Evolutionary conservation across 64 coral and sea anemone species (phyloP).

Genomic region (Pocillopora verrucosa): DNA sequence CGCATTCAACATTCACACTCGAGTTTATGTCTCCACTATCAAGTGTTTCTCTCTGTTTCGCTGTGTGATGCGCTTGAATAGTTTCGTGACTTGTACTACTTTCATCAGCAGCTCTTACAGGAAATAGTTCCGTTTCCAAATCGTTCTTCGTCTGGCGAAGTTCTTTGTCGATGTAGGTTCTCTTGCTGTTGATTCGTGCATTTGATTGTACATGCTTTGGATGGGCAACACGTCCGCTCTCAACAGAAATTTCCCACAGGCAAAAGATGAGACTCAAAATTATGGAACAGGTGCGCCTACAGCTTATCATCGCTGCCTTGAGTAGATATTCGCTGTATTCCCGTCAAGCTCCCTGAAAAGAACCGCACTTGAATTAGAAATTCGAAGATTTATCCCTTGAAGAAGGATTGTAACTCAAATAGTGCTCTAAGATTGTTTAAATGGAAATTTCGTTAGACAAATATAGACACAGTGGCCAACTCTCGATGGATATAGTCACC

Average conservation of each 20-base stretch:
- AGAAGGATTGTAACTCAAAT: not conserved
- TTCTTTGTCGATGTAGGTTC: not conserved
- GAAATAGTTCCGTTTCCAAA: not conserved
- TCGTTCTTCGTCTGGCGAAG: not conserved
- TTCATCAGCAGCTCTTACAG: not conserved
- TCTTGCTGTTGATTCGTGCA: not conserved
- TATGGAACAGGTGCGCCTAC: not conserved
- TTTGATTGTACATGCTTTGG: not conserved
- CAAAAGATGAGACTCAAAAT: not conserved
- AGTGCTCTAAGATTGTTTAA: not conserved
- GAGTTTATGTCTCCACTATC: constrained; percentile 7
- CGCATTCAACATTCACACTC: not conserved
- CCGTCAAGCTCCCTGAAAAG: not conserved
- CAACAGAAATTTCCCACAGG: not conserved
- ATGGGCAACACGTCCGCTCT: not conserved
- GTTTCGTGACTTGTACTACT: not conserved
- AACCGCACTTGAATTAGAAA: not conserved
- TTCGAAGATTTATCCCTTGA: not conserved
- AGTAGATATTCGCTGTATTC: not conserved
- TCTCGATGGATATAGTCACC: not conserved
- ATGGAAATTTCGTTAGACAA: not conserved
- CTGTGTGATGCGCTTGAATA: not conserved
- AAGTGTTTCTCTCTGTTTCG: not conserved
- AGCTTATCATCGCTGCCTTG: not conserved
- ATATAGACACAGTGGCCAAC: not conserved